A percentile compares a stretch with the other conserved stretches of the same genome.
Evolutionary conservation across 2,797 vertebrate species (phyloP).

Genomic region (Galago senegalensis): DNA sequence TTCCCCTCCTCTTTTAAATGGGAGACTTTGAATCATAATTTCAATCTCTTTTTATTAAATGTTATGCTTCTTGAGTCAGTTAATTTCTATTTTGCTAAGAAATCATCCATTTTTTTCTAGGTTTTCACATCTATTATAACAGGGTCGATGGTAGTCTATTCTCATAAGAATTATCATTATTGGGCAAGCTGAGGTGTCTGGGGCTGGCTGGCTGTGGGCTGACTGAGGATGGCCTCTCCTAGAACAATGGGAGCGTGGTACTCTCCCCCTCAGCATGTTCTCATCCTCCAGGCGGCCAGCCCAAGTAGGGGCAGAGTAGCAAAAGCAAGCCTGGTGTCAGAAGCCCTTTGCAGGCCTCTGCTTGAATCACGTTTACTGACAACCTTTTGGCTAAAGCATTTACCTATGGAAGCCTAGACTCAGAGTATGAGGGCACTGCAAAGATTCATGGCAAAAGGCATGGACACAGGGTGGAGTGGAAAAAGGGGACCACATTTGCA

Average conservation of each 20-base stretch:
- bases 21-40: slow-evolving; percentile 26
- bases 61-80: not conserved
- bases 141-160: not conserved
- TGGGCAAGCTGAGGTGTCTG: not conserved
- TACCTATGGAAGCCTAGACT: not conserved
- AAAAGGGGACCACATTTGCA: not conserved
- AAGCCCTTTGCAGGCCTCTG: slow-evolving; percentile 4
- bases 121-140: not conserved
- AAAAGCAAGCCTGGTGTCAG: not conserved
- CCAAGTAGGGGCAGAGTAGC: not conserved
- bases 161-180: not conserved
- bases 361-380: not conserved
- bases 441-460: not conserved
- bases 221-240: not conserved
- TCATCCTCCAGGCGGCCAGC: not conserved
- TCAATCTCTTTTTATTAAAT: slow-evolving; percentile 31
- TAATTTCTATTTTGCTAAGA: not conserved
- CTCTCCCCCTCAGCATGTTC: not conserved
- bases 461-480: not conserved
- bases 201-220: not conserved
- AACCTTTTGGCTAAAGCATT: not conserved
- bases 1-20: not conserved
- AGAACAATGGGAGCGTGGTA: not conserved
- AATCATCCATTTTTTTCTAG: slow-evolving; percentile 24
- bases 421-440: not conserved